Percentiles rank a stretch among this genome's conserved stretches.
Conservation (phyloP, 2,113 vertebrate genomes). For the Mystacornis crossleyi region DNA sequence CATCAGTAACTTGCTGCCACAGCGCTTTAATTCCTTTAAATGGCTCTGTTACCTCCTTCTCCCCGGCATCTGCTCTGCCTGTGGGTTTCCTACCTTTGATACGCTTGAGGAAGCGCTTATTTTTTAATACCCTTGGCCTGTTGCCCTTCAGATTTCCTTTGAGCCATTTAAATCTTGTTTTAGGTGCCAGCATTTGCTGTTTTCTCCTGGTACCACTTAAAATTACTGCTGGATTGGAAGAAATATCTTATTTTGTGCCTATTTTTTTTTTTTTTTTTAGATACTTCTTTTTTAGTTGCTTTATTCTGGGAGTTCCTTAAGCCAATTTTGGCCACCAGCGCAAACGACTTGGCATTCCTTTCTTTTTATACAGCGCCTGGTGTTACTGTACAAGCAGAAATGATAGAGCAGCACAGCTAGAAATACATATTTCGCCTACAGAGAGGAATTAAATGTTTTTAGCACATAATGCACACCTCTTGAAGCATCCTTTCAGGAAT, state of each 20-base stretch:
- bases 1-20: background rate
- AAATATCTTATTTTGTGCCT: background rate
- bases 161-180: background rate
- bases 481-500: background rate
- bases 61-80: background rate
- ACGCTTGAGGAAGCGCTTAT: fast-evolving
- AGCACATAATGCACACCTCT: background rate
- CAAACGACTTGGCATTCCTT: constrained; percentile 39
- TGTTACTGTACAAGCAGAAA: constrained; percentile 1
- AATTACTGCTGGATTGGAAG: background rate
- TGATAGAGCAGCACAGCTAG: constrained; percentile 21
- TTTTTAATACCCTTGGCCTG: background rate
- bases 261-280: background rate
- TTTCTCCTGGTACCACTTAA: background rate
- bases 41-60: background rate
- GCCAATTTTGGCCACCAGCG: background rate
- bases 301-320: constrained; percentile 40
- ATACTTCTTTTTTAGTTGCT: background rate
- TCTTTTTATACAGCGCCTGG: constrained; percentile 1
- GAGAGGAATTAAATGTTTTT: background rate
- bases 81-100: background rate
- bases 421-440: background rate
- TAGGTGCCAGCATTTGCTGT: background rate
- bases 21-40: background rate
- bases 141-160: background rate